A percentile compares a stretch with the other conserved stretches of the same genome.
These are phyloP conservation scores for Amiota communis DNA, from an alignment of 2,888 invertebrate genomes.

Conservation along the genomic window DNA sequence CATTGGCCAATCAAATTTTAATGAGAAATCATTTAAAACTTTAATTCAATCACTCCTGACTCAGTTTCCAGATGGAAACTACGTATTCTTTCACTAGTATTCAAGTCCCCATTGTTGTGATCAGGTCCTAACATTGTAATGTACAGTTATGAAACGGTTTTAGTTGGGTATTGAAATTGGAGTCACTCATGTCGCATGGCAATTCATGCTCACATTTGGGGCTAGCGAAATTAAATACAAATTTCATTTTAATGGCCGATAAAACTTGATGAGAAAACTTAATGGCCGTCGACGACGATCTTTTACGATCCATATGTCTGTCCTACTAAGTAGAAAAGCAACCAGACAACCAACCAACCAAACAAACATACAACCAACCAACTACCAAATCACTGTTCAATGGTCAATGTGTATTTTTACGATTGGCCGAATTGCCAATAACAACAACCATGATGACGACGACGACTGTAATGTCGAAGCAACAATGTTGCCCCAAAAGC, in stretches of 20 bases:
- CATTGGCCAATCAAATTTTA: no score
- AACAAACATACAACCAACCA: background rate
- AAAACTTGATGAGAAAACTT: conserved; percentile 71
- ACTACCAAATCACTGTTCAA: conserved; percentile 59
- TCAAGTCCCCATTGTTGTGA: no score
- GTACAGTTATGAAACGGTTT: no score
- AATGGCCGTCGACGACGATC: conserved; percentile 45
- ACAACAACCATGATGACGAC: conserved; percentile 33
- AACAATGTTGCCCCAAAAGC: conserved; percentile 57
- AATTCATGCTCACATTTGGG: conserved; percentile 73
- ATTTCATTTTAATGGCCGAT: conserved; percentile 69
- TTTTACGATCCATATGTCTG: no score
- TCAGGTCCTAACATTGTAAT: no score
- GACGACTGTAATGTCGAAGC: conserved; percentile 52
- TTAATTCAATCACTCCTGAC: background rate
- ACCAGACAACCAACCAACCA: background rate
- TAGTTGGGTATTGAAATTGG: background rate
- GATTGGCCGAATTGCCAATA: conserved; percentile 27
- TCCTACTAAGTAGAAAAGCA: background rate
- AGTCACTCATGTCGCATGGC: conserved; percentile 49
- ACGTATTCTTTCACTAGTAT: no score
- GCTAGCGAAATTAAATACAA: conserved; percentile 70
- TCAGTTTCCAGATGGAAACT: no score
- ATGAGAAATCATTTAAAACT: conserved; percentile 1
- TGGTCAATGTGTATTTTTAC: conserved; percentile 48